These are phyloP conservation scores for Chaitophorus viminalis DNA, from an alignment of 2,888 invertebrate species.

Conservation along the genomic window DNA sequence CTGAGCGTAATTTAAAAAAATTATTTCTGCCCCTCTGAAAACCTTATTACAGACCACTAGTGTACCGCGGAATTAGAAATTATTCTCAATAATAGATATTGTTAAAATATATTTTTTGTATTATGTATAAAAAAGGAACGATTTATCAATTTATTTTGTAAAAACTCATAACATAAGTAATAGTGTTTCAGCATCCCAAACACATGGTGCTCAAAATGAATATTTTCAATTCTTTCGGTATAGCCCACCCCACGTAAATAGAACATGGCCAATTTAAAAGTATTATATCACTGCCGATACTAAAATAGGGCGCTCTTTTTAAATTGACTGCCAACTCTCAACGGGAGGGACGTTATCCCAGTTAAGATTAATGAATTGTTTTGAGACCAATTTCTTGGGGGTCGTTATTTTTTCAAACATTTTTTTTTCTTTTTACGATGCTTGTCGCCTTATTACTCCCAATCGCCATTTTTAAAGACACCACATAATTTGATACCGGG, in stretches of 20 bases:
- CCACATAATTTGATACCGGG: slow-evolving; percentile 37
- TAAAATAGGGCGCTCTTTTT: slow-evolving; percentile 61
- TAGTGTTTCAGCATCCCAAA: slow-evolving; percentile 36
- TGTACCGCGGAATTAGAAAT: background rate
- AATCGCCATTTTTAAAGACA: slow-evolving; percentile 57
- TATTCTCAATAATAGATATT: background rate
- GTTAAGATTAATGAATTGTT: slow-evolving; percentile 62
- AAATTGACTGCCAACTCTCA: slow-evolving; percentile 62
- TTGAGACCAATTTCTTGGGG: slow-evolving; percentile 61
- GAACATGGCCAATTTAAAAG: slow-evolving; percentile 60
- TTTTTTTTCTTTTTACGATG: slow-evolving; percentile 46
- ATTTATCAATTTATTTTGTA: slow-evolving; percentile 48
- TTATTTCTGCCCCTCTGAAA: too few relatives aligned
- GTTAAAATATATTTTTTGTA: background rate
- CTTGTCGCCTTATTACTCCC: slow-evolving; percentile 60
- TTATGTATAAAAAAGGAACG: background rate
- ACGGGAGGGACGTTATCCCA: slow-evolving; percentile 61
- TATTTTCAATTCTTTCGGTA: slow-evolving; percentile 51
- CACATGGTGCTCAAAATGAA: slow-evolving; percentile 59
- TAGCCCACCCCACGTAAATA: slow-evolving; percentile 47
- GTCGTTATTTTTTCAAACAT: slow-evolving; percentile 50
- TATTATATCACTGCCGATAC: slow-evolving; percentile 62
- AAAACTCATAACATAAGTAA: slow-evolving; percentile 48
- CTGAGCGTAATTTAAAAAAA: too few relatives aligned
- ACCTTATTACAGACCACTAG: too few relatives aligned